Evolutionary conservation across 2,888 invertebrate genomes (phyloP).

Genomic region (Drosophila atripex): DNA sequence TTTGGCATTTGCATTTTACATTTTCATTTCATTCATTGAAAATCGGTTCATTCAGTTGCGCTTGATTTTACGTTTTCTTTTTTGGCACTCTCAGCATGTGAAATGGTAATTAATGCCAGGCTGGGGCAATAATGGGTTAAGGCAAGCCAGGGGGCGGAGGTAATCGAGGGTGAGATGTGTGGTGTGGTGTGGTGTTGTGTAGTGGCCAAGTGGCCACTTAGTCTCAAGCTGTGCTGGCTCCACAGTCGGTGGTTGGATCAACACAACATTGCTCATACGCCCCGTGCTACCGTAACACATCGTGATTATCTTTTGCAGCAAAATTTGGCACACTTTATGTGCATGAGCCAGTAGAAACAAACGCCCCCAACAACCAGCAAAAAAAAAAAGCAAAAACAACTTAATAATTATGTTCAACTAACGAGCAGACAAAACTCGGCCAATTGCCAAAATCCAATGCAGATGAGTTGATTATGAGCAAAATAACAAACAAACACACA

Average conservation of each 20-base stretch:
- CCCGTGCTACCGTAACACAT: constrained; percentile 61
- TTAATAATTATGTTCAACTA: constrained; percentile 49
- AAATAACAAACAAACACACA: constrained; percentile 4
- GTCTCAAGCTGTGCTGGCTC: constrained; percentile 70
- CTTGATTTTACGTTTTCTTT: constrained; percentile 33
- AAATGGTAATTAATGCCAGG: constrained; percentile 67
- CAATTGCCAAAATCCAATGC: constrained; percentile 73
- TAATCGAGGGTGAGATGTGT: constrained; percentile 13
- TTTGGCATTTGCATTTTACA: constrained; percentile 28
- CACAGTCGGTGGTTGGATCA: constrained; percentile 70
- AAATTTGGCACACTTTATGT: constrained; percentile 69
- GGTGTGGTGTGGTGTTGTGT: no score
- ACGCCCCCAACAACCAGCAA: constrained; percentile 55
- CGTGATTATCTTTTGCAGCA: constrained; percentile 25
- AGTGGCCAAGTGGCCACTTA: constrained; percentile 58
- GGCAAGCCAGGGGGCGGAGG: constrained; percentile 32
- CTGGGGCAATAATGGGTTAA: constrained; percentile 74
- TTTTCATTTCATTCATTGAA: constrained; percentile 61
- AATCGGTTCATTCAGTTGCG: constrained; percentile 51
- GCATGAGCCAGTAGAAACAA: constrained; percentile 30
- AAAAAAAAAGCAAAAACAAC: constrained; percentile 14
- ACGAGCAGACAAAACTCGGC: constrained; percentile 73
- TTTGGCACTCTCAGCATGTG: constrained; percentile 74
- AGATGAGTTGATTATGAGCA: constrained; percentile 75
- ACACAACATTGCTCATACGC: constrained; percentile 75